Base-by-base conservation (phyloP, 2,113 vertebrate species). In the Leiothrix lutea region DNA sequence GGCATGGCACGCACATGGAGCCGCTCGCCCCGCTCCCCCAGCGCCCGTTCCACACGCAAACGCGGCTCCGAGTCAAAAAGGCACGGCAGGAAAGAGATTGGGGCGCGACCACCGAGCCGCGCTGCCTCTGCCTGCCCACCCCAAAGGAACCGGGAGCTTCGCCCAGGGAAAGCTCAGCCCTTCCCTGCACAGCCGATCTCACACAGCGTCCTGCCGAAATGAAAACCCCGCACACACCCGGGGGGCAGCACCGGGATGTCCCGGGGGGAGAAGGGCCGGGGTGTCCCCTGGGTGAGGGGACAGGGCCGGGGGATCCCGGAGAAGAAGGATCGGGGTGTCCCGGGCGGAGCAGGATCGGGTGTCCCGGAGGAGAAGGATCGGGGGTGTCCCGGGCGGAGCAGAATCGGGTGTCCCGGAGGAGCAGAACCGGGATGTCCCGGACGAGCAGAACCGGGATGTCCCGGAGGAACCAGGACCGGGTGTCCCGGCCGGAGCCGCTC, bases 91-190 rank as follows among this genome's bases (percentile, higher is more conserved):
- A 4, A 4, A 12, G 35, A 2, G 60, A 51, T 0, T 0, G 54
- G 62, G 62, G 45, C 2, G 3, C 2, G 7, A 56, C 3, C 23
- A 9, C 0, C 16, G 5, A 4, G 19, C 25, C 6, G 21, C 40
- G 1, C 45, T 4, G 11, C 45, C 26, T 15, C 42, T 0, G 1
- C n/a, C 2, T 0, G 1, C n/a, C 2, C 0, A 26, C 12, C 66
- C 8, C 47, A 3, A 26, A 23, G 56, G 19, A 13, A 36, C 4
- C 11, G 6, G 22, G 40, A 12, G 9, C 5, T 23, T 7, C 6
- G 61, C 57, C 21, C 64, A 3, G 29, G 26, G 66, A n/a, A 29
- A 31, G 36, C 44, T 0, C 57, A 26, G 80, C 62, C 62, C 38
- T 56, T 22, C 31, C 50, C 9, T 0, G 75, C 20, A 31, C 23